Base-by-base conservation (phyloP, 1,140 invertebrate species). In the Solenopsis fugax region DNA sequence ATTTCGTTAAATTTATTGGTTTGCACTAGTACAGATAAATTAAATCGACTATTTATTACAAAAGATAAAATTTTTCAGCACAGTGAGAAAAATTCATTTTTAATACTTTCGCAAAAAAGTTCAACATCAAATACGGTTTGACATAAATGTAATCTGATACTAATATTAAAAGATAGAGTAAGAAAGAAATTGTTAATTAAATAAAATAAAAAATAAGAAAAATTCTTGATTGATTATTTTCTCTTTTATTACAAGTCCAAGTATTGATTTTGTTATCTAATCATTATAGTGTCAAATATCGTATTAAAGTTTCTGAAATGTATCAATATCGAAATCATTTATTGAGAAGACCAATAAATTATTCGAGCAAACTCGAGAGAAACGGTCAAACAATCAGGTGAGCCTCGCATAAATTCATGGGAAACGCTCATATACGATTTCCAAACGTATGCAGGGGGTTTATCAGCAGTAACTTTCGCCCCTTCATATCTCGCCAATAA, bases 401-500 rank as follows among this genome's bases (percentile, higher is more conserved):
- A 52, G 18, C 21, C n/a, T 7, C 75, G 89, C 62, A 90, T 90
- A 90, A 90, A 90, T 90, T 86, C 52, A 16, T 41, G 24, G n/a
- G 29, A 56, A 64, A 64, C 29, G 64, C 13, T 56, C 71, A 45
- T 84, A 86, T 67, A 67, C 73, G 62, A 81, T 72, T 90, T 81
- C 34, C 58, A 64, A 80, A 54, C 91, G 76, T 91, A 89, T 85
- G 91, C 87, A 87, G 87, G 89, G 37, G 37, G 88, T 93, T 91
- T 94, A 94, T 94, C 93, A 92, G 91, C 90, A 92, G 94, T 94
- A 94, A 93, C 92, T 93, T 88, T 45, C 85, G 86, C 71, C 92
- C 88, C 93, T 92, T 93, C 93, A 94, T 94, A 94, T 93, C 93
- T 90, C 89, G 91, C 92, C 93, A 93, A 94, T 94, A 94, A 94